Percentiles rank a stretch among this genome's conserved stretches.
Conservation (phyloP, 2,888 invertebrate genomes). For the Ormyrus thymus region DNA sequence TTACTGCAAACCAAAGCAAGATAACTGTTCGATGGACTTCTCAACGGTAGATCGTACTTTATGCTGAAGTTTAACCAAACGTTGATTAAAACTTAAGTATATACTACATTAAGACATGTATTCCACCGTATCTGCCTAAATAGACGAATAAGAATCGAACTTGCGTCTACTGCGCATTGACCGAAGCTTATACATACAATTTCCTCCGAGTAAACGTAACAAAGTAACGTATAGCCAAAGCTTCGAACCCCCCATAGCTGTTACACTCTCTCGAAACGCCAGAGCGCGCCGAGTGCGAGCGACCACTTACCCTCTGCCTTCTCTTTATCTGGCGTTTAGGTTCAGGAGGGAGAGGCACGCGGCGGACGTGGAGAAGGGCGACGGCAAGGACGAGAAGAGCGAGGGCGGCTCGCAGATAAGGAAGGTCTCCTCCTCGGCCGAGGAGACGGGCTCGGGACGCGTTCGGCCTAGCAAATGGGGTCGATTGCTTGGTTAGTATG, state of each 20-base stretch:
- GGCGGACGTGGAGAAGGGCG: slow-evolving; percentile 82
- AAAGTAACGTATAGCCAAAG: slow-evolving; percentile 33
- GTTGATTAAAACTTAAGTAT: neutral
- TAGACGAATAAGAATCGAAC: slow-evolving; percentile 34
- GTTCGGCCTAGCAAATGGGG: slow-evolving; percentile 86
- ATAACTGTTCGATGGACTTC: slow-evolving; percentile 16
- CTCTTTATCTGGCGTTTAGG: slow-evolving; percentile 60
- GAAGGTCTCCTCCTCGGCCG: slow-evolving; percentile 66
- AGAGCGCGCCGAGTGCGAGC: neutral
- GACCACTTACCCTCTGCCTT: slow-evolving; percentile 46
- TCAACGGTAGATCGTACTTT: slow-evolving; percentile 31
- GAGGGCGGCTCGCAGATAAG: slow-evolving; percentile 74
- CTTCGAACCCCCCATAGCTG: slow-evolving; percentile 47
- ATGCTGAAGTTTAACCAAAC: slow-evolving; percentile 32
- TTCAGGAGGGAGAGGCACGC: slow-evolving; percentile 72
- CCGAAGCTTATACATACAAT: slow-evolving; percentile 38
- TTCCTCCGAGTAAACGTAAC: slow-evolving; percentile 20
- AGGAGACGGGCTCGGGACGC: slow-evolving; percentile 77
- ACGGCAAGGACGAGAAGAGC: slow-evolving; percentile 73
- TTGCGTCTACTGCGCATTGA: slow-evolving; percentile 40
- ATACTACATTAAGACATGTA: slow-evolving; percentile 21
- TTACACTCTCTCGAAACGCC: slow-evolving; percentile 58
- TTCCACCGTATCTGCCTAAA: slow-evolving; percentile 39
- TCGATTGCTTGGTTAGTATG: slow-evolving; percentile 82
- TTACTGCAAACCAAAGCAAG: no score